Base-by-base conservation (phyloP, 2,888 invertebrate species). In the Myopa testacea region DNA sequence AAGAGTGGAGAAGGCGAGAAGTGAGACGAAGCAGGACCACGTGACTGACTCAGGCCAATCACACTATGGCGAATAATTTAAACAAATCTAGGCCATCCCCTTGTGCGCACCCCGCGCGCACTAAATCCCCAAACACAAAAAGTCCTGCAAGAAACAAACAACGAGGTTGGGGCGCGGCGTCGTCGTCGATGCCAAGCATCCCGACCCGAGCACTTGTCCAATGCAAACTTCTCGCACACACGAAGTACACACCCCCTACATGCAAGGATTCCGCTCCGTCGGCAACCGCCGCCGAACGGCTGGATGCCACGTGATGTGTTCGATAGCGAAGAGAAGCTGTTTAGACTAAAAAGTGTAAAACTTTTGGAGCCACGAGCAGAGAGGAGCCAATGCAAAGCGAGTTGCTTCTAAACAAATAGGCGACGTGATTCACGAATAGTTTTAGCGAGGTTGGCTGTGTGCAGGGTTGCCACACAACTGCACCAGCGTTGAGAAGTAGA, bases 31-130 rank as follows among this genome's bases (percentile, higher is more conserved):
- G 76, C 70, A 75, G 26, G 78, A 78, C 63, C 78, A 79, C 79
- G 79, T 82, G 78, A 79, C 70, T 77, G 78, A 78, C 79, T 79
- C 85, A 88, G 86, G 88, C 88, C 88, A 88, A 88, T 88, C 89
- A 88, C 88, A 88, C 88, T 88, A 88, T 88, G 88, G 88, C 87
- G 88, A 87, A 87, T 85, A 85, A 85, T 88, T 88, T 86, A 87
- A 88, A 88, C 87, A 88, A 84, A 87, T 88, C 87, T 88, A 88
- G 88, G 87, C 87, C 89, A 87, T 82, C 82, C 84, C 82, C 83
- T 80, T 81, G 82, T 77, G 81, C 80, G 81, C 83, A 81, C 82
- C 83, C 84, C 84, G 82, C 82, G 83, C 84, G 83, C 45, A 45
- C 85, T 84, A 85, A 85, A 82, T 81, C 82, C 82, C 79, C 83